phyloP scores from a whole-genome alignment of 2,888 invertebrate genomes.

The Melikaiella ostensackeni region DNA sequence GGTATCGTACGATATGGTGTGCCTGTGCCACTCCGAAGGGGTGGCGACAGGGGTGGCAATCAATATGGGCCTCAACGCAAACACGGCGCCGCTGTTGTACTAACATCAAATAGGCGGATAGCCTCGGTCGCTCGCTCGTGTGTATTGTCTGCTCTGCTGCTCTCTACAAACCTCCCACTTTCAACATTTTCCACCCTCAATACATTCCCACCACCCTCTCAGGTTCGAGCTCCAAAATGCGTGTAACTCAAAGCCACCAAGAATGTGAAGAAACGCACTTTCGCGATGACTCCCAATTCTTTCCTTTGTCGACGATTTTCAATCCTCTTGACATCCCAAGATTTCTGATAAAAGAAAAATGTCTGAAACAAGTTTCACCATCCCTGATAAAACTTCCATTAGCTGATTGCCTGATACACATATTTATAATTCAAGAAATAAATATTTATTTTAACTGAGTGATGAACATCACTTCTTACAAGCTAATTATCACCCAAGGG shows the following conservation, averaged over 20 bases:
- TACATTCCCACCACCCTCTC: slow-evolving; percentile 49
- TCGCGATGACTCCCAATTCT: slow-evolving; percentile 7
- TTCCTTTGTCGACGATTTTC: background rate
- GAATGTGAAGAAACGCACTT: slow-evolving; percentile 35
- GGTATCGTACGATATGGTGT: slow-evolving; percentile 69
- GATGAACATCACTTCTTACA: slow-evolving; percentile 22
- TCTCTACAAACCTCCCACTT: slow-evolving; percentile 67
- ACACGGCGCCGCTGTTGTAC: slow-evolving; percentile 77
- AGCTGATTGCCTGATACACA: background rate
- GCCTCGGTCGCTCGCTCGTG: slow-evolving; percentile 69
- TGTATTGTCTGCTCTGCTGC: slow-evolving; percentile 71
- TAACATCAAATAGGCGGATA: slow-evolving; percentile 78
- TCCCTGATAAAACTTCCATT: slow-evolving; percentile 16
- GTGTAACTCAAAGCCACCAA: slow-evolving; percentile 29
- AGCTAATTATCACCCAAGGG: slow-evolving; percentile 24
- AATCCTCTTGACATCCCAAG: background rate
- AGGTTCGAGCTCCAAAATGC: slow-evolving; percentile 43
- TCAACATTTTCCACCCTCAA: slow-evolving; percentile 60
- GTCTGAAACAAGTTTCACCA: background rate
- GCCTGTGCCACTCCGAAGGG: slow-evolving; percentile 64
- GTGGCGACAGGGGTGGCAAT: slow-evolving; percentile 76
- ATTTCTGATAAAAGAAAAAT: background rate
- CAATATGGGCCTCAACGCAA: slow-evolving; percentile 78
- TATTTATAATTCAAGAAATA: slow-evolving; percentile 4
- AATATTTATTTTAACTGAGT: background rate